These are phyloP conservation scores for Latrodectus hesperus DNA, from an alignment of 2,888 invertebrate genomes.

Conservation along the genomic window DNA sequence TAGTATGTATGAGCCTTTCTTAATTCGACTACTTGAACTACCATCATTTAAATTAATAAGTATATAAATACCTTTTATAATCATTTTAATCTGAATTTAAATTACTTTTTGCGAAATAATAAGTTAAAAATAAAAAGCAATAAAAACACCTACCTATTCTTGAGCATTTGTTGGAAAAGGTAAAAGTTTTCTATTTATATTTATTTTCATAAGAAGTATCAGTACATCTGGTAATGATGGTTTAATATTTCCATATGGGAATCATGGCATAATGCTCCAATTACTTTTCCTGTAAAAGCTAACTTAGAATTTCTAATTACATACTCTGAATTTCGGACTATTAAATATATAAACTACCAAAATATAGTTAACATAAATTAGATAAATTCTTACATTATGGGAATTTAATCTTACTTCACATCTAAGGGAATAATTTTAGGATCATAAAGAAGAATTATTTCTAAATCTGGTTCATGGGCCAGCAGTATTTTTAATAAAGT, in stretches of 20 bases:
- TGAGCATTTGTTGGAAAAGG: not conserved
- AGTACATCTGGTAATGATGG: constrained; percentile 70
- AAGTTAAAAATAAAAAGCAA: not conserved
- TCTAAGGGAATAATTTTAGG: constrained; percentile 90
- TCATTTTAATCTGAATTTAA: not conserved
- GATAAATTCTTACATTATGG: not conserved
- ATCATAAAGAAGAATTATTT: constrained; percentile 85
- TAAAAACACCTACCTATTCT: constrained; percentile 37
- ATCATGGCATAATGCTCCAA: constrained; percentile 69
- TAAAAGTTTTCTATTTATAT: constrained; percentile 21
- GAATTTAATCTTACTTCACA: constrained; percentile 78
- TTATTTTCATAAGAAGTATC: constrained; percentile 64
- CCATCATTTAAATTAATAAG: no score
- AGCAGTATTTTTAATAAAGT: no score
- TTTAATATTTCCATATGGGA: constrained; percentile 65
- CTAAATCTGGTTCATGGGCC: constrained; percentile 86
- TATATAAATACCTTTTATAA: no score
- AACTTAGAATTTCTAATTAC: not conserved
- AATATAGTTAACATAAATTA: not conserved
- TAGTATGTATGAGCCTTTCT: no score
- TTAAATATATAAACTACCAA: not conserved
- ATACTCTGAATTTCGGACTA: not conserved
- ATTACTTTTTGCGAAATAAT: not conserved
- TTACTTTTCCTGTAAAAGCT: constrained; percentile 69
- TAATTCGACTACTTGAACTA: no score